These are phyloP conservation scores for Acropora tenuis DNA, from an alignment of 64 coral and sea anemone species.

Conservation along the genomic window DNA sequence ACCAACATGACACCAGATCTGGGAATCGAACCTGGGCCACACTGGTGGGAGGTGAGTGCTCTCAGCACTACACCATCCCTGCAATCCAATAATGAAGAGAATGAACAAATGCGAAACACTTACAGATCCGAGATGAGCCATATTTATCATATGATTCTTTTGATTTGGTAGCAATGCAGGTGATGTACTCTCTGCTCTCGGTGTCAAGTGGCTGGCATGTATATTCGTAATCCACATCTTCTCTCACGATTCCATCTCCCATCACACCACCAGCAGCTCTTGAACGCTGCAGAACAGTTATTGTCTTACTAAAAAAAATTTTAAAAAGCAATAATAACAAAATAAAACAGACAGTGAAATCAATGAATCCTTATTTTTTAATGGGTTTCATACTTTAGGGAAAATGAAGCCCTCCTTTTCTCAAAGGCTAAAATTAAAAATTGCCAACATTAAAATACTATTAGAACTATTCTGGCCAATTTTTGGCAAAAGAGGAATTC, in stretches of 20 bases:
- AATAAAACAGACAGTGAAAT: too few relatives aligned
- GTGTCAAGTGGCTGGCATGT: constrained; percentile 14
- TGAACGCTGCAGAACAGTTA: not conserved
- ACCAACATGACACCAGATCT: too few relatives aligned
- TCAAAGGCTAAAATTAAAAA: too few relatives aligned
- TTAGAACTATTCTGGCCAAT: too few relatives aligned
- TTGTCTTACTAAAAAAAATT: not conserved
- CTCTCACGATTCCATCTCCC: not conserved
- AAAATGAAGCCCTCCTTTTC: too few relatives aligned
- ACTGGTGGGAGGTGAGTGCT: too few relatives aligned
- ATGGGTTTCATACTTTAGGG: too few relatives aligned
- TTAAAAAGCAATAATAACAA: not conserved
- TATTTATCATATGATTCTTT: not conserved
- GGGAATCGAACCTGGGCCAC: too few relatives aligned
- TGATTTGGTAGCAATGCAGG: constrained; percentile 29
- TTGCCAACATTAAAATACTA: too few relatives aligned
- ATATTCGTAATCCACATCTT: constrained; percentile 19
- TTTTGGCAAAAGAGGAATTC: too few relatives aligned
- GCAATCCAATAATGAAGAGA: not conserved
- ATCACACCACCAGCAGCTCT: not conserved
- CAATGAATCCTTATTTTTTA: too few relatives aligned
- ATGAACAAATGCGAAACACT: not conserved
- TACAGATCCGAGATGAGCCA: not conserved
- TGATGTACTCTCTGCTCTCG: constrained; percentile 3
- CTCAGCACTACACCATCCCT: too few relatives aligned